Conservation (phyloP, 2,113 vertebrate genomes). For the Rhabdornis inornatus region DNA sequence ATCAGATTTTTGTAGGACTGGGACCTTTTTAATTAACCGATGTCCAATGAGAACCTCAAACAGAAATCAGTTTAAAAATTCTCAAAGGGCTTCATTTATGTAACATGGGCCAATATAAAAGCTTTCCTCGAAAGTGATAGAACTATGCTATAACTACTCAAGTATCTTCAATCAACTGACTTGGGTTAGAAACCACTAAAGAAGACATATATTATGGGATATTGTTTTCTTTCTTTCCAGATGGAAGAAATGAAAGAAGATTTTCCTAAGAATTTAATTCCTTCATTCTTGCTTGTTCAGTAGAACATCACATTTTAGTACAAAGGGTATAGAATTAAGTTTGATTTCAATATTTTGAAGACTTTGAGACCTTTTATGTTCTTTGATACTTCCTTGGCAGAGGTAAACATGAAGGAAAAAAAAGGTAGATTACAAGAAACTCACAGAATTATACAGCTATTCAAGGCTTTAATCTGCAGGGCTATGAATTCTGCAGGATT, state of each 20-base stretch:
- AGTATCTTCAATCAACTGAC: not conserved
- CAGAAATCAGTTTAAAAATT: not conserved
- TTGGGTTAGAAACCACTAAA: not conserved
- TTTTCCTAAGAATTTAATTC: not conserved
- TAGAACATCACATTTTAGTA: not conserved
- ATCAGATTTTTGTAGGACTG: not conserved
- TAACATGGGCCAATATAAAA: not conserved
- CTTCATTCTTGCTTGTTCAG: not conserved
- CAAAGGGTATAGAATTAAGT: not conserved
- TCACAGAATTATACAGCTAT: not conserved
- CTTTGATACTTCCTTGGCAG: not conserved
- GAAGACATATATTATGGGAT: not conserved
- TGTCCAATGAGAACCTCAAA: not conserved
- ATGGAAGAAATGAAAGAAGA: not conserved
- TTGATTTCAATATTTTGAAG: not conserved
- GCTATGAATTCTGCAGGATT: not conserved
- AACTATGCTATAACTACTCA: not conserved
- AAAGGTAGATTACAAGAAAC: not conserved
- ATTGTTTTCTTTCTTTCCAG: not conserved
- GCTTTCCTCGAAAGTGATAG: not conserved
- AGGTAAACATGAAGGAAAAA: not conserved
- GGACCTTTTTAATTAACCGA: not conserved
- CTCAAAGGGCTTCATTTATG: not conserved
- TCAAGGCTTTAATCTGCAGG: not conserved
- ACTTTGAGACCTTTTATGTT: not conserved